phyloP scores from a whole-genome alignment of 2,797 vertebrate genomes.

The Pseudochromis fuscus region DNA sequence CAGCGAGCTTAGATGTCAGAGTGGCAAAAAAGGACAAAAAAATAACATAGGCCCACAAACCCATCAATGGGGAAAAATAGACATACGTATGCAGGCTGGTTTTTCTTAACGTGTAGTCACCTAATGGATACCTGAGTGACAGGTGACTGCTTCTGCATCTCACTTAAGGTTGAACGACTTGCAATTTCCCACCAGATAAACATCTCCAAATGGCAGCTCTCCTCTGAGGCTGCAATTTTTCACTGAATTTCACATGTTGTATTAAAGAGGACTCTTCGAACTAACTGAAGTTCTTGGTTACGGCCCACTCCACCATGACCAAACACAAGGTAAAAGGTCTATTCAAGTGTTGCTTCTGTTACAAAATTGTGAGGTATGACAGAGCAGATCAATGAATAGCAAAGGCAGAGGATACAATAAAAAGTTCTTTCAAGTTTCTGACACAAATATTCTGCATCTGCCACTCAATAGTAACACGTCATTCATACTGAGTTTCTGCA shows the following conservation, averaged over 20 bases:
- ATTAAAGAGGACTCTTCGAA: not conserved
- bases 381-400: not conserved
- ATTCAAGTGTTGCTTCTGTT: conserved; percentile 17
- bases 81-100: no score
- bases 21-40: no score
- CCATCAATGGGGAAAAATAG: no score
- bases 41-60: no score
- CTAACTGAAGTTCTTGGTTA: conserved; percentile 6
- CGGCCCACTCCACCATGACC: not conserved
- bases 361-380: conserved; percentile 16
- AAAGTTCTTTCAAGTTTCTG: not conserved
- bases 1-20: no score
- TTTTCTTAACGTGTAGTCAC: no score
- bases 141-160: no score
- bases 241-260: not conserved
- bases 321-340: conserved; percentile 17
- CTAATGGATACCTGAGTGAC: no score
- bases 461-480: not conserved
- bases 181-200: not conserved
- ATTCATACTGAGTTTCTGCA: not conserved
- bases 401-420: not conserved
- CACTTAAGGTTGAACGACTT: not conserved
- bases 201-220: not conserved
- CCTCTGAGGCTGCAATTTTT: not conserved
- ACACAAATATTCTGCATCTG: not conserved